These are phyloP conservation scores for Mesocentrotus franciscanus DNA, from an alignment of 53 echinoderm and acorn worm species.

Conservation along the genomic window DNA sequence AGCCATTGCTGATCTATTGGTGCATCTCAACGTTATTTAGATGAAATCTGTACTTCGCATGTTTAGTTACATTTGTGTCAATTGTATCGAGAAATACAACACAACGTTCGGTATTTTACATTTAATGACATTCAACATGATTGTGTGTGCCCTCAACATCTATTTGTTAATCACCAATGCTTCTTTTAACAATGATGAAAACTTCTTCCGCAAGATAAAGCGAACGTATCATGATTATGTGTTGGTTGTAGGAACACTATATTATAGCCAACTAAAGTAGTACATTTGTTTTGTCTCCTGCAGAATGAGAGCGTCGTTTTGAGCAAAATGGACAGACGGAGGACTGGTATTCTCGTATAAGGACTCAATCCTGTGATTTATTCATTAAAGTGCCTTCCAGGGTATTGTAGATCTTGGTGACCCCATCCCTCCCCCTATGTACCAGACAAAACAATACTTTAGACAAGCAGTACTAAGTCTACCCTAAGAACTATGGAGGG, in stretches of 20 bases:
- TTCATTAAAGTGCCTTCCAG: neutral
- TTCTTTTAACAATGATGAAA: neutral
- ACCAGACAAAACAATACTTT: neutral
- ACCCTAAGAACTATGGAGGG: conserved; percentile 15
- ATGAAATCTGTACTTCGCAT: neutral
- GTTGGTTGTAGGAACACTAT: neutral
- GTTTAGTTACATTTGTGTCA: neutral
- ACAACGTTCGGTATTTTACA: neutral
- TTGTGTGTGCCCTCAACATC: neutral
- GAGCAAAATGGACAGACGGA: neutral
- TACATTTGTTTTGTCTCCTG: neutral
- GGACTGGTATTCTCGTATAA: neutral
- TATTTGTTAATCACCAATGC: neutral
- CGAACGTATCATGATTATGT: neutral
- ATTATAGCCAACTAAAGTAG: neutral
- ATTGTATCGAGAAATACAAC: neutral
- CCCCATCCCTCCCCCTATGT: neutral
- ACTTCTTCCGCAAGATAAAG: neutral
- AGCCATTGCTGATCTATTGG: neutral
- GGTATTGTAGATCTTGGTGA: neutral
- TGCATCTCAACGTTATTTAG: neutral
- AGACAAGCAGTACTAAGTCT: neutral
- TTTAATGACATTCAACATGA: neutral
- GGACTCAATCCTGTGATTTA: neutral
- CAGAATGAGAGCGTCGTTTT: neutral